These are phyloP conservation scores for Phenganax marumi DNA, from an alignment of 92 coral and sea anemone species.

Conservation along the genomic window DNA sequence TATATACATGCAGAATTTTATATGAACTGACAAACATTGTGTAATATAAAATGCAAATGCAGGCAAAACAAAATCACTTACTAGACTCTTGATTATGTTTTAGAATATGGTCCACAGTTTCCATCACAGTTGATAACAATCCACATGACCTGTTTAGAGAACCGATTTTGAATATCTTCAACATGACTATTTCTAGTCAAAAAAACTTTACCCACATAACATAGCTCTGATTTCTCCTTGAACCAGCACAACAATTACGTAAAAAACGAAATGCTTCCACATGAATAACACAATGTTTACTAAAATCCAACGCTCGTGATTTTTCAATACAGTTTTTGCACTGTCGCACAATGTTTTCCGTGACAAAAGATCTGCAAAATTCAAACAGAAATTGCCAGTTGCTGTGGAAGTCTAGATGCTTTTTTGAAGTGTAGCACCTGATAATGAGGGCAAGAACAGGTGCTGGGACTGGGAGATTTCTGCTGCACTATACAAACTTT, in stretches of 20 bases:
- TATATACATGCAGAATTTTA: too few species aligned
- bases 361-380: not conserved
- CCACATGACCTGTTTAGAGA: not conserved
- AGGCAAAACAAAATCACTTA: not conserved
- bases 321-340: slow-evolving; percentile 27
- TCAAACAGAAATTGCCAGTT: not conserved
- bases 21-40: not conserved
- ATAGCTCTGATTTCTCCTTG: slow-evolving; percentile 61
- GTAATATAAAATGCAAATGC: not conserved
- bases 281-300: not conserved
- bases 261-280: slow-evolving; percentile 74
- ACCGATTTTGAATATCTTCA: not conserved
- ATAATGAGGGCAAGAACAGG: not conserved
- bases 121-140: not conserved
- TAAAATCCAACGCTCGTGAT: slow-evolving; percentile 8
- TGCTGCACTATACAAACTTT: too few species aligned
- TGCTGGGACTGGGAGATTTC: too few species aligned
- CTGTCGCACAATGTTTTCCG: not conserved
- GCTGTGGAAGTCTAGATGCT: not conserved
- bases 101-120: not conserved
- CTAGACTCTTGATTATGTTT: slow-evolving; percentile 9
- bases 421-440: not conserved
- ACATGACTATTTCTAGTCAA: not conserved
- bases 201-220: slow-evolving; percentile 58
- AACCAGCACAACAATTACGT: slow-evolving; percentile 79